Percentiles rank a stretch among this genome's conserved stretches.
Evolutionary conservation across 2,888 invertebrate genomes (phyloP).

Genomic region (Platerodrilus igneus): DNA sequence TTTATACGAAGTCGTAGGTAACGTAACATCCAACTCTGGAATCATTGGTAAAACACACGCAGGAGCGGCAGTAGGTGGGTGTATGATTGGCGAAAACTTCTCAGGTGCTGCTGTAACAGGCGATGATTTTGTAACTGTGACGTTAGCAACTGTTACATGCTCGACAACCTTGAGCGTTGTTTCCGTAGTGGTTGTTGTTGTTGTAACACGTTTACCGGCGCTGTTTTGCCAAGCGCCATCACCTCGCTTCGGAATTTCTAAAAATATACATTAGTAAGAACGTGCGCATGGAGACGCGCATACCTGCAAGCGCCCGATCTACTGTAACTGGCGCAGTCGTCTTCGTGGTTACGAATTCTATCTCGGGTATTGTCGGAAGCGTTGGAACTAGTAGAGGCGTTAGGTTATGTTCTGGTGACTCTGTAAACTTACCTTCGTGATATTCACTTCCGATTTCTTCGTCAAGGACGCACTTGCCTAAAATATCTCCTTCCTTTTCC

Average conservation of each 20-base stretch:
- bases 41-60: slow-evolving; percentile 54
- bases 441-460: slow-evolving; percentile 36
- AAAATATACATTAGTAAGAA: slow-evolving; percentile 15
- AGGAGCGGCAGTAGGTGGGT: slow-evolving; percentile 43
- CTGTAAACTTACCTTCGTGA: slow-evolving; percentile 32
- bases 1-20: slow-evolving; percentile 55
- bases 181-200: slow-evolving; percentile 10
- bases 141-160: slow-evolving; percentile 44
- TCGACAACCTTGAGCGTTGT: slow-evolving; percentile 39
- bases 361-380: slow-evolving; percentile 34
- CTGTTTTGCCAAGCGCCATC: slow-evolving; percentile 14
- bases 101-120: slow-evolving; percentile 38
- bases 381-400: slow-evolving; percentile 35
- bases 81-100: slow-evolving; percentile 28
- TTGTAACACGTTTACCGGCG: background rate
- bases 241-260: slow-evolving; percentile 17
- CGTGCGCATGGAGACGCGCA: too few species aligned
- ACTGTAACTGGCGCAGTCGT: slow-evolving; percentile 12
- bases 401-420: slow-evolving; percentile 4
- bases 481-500: slow-evolving; percentile 55
- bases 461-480: slow-evolving; percentile 57
- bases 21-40: slow-evolving; percentile 51
- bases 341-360: slow-evolving; percentile 10
- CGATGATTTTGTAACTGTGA: slow-evolving; percentile 31
- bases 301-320: slow-evolving; percentile 19